These are phyloP conservation scores for Palloptera scutellata DNA, from an alignment of 2,888 invertebrate species.

Conservation along the genomic window DNA sequence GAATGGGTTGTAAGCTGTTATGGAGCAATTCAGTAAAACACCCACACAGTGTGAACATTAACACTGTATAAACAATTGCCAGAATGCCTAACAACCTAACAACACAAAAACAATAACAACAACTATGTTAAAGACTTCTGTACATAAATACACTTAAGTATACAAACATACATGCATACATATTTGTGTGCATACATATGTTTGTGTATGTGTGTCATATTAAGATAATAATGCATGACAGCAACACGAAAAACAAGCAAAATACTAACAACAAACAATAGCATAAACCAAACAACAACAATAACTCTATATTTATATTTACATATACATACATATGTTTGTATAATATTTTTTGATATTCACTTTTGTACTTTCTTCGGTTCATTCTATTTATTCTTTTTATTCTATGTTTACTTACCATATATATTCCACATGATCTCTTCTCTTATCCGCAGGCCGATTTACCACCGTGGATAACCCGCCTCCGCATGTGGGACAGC, in stretches of 20 bases:
- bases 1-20: no score
- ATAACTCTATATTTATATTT: background rate
- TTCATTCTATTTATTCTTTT: background rate
- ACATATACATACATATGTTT: background rate
- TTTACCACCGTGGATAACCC: slow-evolving; percentile 71
- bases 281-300: no score
- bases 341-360: background rate
- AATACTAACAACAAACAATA: no score
- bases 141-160: slow-evolving; percentile 1
- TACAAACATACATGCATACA: background rate
- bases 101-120: background rate
- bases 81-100: slow-evolving; percentile 2
- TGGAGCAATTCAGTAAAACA: no score
- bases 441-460: slow-evolving; percentile 52
- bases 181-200: background rate
- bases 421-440: background rate
- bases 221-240: no score
- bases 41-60: slow-evolving; percentile 1
- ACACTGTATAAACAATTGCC: slow-evolving; percentile 6
- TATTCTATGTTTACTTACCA: background rate
- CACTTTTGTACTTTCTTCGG: background rate
- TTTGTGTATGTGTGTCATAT: background rate
- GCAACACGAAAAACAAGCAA: no score
- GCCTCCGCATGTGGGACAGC: slow-evolving; percentile 79
- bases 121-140: background rate